Base-by-base conservation (phyloP, 2,888 invertebrate genomes). In the Pteria penguin region DNA sequence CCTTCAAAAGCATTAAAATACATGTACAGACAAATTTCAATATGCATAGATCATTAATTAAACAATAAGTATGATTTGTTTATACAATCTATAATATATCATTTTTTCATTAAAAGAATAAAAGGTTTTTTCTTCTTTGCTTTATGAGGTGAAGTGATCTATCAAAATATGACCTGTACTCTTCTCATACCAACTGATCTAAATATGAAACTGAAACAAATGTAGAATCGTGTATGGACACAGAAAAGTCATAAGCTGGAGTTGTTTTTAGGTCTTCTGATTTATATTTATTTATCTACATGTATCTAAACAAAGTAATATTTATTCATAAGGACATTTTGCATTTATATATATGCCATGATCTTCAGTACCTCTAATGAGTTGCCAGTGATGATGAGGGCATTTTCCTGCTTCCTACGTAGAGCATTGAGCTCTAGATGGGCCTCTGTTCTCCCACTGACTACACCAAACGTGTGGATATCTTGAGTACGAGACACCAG, bases 401-500 rank as follows among this genome's bases (percentile, higher is more conserved):
- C 94, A 72, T 93, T 94, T 84, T 95, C 94, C 79, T 93, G 93
- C 87, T 94, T 94, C 85, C 94, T 92, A 55, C 94, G 89, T 80
- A 95, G 93, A 22, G 94, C 93, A 87, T 94, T 94, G 72, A 95
- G 90, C 86, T 95, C 94, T 68, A 93, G 90, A 89, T 95, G 94
- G 26, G 94, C 94, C 85, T 95, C 94, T 0, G 93, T 93, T 76
- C 94, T 93, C 63, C 95, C 95, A 3, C 94, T 94, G 3, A 96
- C 95, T 26, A 95, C 94, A 82, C 95, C 94, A 87, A 97, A 95
- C 26, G 95, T 94, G 90, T 96, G 95, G 29, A 96, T 93, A 83
- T 93, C 95, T 92, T 97, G 97, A 66, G 95, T 95, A 57, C 96
- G 94, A 0, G 96, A 95, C 69, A 97, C 96, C 72, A 99, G 94